A percentile compares a stretch with the other conserved stretches of the same genome.
Conservation (phyloP, 2,888 invertebrate species). For the Platynereis dumerilii region DNA sequence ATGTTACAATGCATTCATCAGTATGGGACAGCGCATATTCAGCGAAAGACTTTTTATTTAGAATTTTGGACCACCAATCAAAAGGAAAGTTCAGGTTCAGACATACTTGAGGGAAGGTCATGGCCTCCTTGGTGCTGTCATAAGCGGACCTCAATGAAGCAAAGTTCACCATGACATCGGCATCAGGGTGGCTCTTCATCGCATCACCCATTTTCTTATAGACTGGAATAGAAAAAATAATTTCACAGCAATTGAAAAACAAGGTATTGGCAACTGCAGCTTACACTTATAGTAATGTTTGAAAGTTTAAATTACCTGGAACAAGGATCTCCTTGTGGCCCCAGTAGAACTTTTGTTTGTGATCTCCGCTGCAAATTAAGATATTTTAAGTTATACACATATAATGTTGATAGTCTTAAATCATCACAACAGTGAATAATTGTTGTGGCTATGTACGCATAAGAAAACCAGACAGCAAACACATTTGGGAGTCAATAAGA, state of each 20-base stretch:
- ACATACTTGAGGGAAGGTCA: constrained; percentile 79
- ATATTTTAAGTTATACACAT: neutral
- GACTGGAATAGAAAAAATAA: constrained; percentile 65
- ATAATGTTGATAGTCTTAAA: too few species aligned
- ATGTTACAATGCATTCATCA: too few species aligned
- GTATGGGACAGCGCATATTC: too few species aligned
- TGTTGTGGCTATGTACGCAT: neutral
- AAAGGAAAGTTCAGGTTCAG: too few species aligned
- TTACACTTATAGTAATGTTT: constrained; percentile 69
- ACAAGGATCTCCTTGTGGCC: constrained; percentile 96
- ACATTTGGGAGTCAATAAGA: too few species aligned
- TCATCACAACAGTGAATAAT: neutral
- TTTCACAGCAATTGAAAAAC: too few species aligned
- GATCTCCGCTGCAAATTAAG: constrained; percentile 82
- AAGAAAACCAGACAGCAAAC: neutral
- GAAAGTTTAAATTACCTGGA: too few species aligned
- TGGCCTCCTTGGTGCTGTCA: constrained; percentile 93
- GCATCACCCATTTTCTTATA: constrained; percentile 98
- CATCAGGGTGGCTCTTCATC: constrained; percentile 92
- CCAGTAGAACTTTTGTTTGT: constrained; percentile 99
- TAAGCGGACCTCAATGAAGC: constrained; percentile 97
- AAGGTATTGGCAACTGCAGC: neutral
- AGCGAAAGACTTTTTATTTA: too few species aligned
- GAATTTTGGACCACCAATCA: too few species aligned
- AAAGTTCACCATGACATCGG: constrained; percentile 93